Evolutionary conservation across 2,888 invertebrate genomes (phyloP).

Genomic region (Cistogaster globosa): DNA sequence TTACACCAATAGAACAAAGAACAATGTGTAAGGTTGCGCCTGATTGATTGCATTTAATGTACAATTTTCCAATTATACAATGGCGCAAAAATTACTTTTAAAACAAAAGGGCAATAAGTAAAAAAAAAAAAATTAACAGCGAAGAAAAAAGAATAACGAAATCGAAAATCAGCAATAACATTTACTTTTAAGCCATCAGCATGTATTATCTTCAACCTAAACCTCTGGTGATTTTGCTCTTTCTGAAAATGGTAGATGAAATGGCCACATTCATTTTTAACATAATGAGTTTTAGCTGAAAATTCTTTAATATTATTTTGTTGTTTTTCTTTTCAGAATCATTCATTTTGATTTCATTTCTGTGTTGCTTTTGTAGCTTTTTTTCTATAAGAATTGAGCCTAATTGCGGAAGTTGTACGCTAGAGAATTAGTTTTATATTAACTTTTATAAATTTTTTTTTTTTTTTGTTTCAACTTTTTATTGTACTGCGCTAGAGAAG

Average conservation of each 20-base stretch:
- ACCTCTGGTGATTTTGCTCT: not conserved
- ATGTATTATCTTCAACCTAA: constrained; percentile 6
- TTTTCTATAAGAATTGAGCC: constrained; percentile 76
- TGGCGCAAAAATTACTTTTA: constrained; percentile 68
- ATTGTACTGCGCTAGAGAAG: not conserved
- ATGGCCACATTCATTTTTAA: constrained; percentile 59
- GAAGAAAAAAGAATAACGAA: constrained; percentile 59
- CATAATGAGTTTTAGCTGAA: constrained; percentile 65
- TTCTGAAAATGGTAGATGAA: constrained; percentile 38
- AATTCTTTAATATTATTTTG: not conserved
- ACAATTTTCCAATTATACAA: constrained; percentile 79
- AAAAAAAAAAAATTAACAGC: constrained; percentile 72
- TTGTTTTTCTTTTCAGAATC: not conserved
- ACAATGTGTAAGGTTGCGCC: constrained; percentile 74
- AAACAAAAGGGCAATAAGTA: constrained; percentile 74
- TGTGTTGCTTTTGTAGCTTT: constrained; percentile 1
- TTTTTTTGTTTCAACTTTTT: constrained; percentile 9
- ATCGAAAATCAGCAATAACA: constrained; percentile 70
- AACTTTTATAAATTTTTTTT: constrained; percentile 63
- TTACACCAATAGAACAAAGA: constrained; percentile 6
- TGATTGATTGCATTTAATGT: constrained; percentile 81
- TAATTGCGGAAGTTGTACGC: constrained; percentile 81
- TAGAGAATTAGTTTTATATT: constrained; percentile 77
- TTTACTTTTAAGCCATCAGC: constrained; percentile 39
- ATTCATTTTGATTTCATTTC: constrained; percentile 25